A percentile compares a stretch with the other conserved stretches of the same genome.
phyloP scores from a whole-genome alignment of 2,113 vertebrate species.

The Glaucidium brasilianum region DNA sequence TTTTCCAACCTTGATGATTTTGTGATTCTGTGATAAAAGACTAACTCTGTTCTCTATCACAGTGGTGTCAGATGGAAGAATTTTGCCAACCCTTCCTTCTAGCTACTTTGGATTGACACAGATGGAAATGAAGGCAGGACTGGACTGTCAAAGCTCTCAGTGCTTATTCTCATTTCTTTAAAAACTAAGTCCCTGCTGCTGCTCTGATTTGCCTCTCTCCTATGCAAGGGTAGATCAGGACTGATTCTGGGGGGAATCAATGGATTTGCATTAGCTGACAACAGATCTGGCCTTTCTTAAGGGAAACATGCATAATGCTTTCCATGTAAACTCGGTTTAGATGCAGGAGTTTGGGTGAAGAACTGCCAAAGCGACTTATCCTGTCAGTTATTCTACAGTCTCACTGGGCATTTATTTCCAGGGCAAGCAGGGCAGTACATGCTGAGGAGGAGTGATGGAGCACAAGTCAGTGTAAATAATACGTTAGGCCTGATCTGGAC shows the following conservation, averaged over 20 bases:
- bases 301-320: not conserved
- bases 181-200: fast-evolving
- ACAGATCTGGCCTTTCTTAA: not conserved
- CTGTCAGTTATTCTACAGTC: conserved; percentile 9
- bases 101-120: not conserved
- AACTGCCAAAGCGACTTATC: not conserved
- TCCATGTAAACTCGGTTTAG: not conserved
- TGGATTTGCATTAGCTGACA: not conserved
- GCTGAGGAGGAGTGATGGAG: not conserved
- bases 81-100: not conserved
- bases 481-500: not conserved
- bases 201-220: not conserved
- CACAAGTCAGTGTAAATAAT: conserved; percentile 32
- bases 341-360: not conserved
- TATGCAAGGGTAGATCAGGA: not conserved
- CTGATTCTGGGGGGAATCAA: not conserved
- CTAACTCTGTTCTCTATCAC: not conserved
- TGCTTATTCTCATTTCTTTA: not conserved
- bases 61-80: not conserved
- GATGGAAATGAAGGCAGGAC: not conserved
- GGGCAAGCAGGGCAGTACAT: conserved; percentile 12
- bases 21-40: not conserved
- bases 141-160: not conserved
- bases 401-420: conserved; percentile 39
- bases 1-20: no score